A percentile compares a stretch with the other conserved stretches of the same genome.
phyloP scores from a whole-genome alignment of 2,797 vertebrate species.

The Onychomys torridus region DNA sequence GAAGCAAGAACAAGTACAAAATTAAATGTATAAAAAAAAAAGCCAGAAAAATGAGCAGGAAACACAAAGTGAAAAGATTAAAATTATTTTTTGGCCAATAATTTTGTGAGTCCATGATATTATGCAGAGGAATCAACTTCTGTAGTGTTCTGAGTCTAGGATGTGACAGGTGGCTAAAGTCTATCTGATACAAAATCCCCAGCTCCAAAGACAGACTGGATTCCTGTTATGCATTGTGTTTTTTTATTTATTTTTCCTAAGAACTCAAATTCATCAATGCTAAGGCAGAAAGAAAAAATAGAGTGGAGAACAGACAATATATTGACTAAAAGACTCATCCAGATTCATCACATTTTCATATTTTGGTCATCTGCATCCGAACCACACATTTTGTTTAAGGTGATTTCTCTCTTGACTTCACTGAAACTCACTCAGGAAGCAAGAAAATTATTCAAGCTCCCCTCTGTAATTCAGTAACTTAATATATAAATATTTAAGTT shows the following conservation, averaged over 20 bases:
- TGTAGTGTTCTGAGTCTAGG: conserved; percentile 29
- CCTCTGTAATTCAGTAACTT: background rate
- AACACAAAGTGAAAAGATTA: conserved; percentile 40
- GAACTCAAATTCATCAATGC: conserved; percentile 58
- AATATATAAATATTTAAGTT: background rate
- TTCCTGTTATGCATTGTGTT: conserved; percentile 62
- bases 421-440: background rate
- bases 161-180: conserved; percentile 39
- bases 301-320: background rate
- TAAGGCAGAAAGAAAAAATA: conserved; percentile 28
- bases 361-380: background rate
- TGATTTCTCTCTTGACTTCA: background rate
- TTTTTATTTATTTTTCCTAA: conserved; percentile 65
- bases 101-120: background rate
- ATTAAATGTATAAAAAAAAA: background rate
- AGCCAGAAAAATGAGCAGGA: conserved; percentile 34
- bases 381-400: background rate
- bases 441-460: background rate
- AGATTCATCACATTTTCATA: background rate
- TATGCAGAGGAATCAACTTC: conserved; percentile 50
- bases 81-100: conserved; percentile 31
- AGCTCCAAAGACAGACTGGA: conserved; percentile 58
- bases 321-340: background rate
- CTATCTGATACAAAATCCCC: conserved; percentile 32
- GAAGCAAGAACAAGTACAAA: background rate